phyloP scores from a whole-genome alignment of 2,888 invertebrate genomes.

The Laspeyria flexula region DNA sequence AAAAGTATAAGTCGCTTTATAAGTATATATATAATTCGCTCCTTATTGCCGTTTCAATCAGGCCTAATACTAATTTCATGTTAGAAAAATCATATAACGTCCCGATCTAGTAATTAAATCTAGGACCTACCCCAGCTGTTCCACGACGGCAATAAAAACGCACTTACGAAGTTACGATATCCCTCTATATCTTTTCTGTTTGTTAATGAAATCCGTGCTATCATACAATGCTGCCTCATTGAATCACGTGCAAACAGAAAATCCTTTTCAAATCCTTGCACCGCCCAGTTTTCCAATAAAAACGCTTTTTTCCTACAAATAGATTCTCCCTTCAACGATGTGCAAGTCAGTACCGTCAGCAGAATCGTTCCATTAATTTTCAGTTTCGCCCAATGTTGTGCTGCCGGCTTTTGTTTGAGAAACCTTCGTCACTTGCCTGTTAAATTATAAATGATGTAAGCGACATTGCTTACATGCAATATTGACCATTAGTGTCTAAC shows the following conservation, averaged over 20 bases:
- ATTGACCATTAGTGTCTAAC: neutral
- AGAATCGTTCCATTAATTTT: constrained; percentile 65
- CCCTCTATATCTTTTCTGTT: too few species aligned
- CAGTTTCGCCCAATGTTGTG: constrained; percentile 7
- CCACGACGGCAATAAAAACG: too few species aligned
- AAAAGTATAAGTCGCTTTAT: too few species aligned
- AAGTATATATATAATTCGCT: too few species aligned
- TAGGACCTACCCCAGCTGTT: too few species aligned
- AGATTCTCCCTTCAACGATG: constrained; percentile 31
- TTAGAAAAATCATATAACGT: too few species aligned
- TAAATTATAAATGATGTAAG: neutral
- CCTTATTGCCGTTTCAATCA: too few species aligned
- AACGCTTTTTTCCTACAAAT: constrained; percentile 35
- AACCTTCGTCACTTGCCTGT: constrained; percentile 49
- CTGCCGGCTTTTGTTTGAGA: constrained; percentile 48
- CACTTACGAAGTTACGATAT: too few species aligned
- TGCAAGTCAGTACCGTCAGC: constrained; percentile 72
- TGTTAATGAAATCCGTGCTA: neutral
- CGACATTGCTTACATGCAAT: neutral
- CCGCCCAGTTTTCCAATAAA: constrained; percentile 33
- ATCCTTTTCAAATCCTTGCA: constrained; percentile 29
- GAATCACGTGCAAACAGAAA: constrained; percentile 31
- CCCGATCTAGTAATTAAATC: too few species aligned
- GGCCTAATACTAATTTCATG: too few species aligned
- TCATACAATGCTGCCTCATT: constrained; percentile 6